phyloP scores from a whole-genome alignment of 2,113 vertebrate genomes.

The Cebus imitator region DNA sequence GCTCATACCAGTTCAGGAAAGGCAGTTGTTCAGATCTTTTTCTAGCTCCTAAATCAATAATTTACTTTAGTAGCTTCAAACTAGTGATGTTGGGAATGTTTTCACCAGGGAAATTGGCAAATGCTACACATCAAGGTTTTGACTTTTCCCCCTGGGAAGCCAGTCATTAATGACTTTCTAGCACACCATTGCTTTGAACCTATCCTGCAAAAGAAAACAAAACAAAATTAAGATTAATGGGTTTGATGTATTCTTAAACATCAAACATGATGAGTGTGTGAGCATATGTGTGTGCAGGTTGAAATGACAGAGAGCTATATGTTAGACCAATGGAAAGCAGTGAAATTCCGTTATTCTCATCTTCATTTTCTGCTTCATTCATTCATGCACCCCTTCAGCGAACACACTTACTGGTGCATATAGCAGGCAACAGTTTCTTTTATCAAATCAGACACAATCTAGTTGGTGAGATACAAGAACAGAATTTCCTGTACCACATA shows the following conservation, averaged over 20 bases:
- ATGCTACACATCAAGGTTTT: background rate
- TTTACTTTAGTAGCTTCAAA: background rate
- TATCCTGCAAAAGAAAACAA: background rate
- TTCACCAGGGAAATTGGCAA: background rate
- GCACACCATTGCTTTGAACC: background rate
- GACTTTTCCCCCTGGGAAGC: background rate
- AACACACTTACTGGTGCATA: background rate
- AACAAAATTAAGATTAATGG: background rate
- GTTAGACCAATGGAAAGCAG: background rate
- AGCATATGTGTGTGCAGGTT: background rate
- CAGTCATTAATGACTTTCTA: background rate
- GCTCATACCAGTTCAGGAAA: no score
- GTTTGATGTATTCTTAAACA: background rate
- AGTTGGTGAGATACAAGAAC: background rate
- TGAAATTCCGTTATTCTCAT: background rate
- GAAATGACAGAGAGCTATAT: background rate
- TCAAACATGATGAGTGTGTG: no score
- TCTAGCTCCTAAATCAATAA: background rate
- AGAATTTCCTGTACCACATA: background rate
- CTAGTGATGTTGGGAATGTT: background rate
- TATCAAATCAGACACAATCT: background rate
- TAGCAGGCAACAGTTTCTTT: background rate
- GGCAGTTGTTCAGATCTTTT: background rate
- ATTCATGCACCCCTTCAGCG: background rate
- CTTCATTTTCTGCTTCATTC: background rate